Conservation (phyloP, 2,888 invertebrate species). For the Pandemis cinnamomeana region DNA sequence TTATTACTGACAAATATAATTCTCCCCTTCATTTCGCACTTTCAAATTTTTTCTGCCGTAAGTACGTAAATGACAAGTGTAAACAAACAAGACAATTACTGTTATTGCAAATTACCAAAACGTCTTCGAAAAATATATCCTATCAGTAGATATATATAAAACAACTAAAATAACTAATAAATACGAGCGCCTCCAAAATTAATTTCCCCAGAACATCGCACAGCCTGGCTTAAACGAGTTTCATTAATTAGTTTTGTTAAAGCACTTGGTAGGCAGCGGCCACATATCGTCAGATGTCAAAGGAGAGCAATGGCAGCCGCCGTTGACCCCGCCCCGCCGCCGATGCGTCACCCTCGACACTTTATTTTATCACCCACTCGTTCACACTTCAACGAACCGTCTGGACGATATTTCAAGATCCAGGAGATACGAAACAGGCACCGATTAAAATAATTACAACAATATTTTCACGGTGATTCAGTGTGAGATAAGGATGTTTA, state of each 20-base stretch:
- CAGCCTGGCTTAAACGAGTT: background rate
- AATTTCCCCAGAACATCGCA: background rate
- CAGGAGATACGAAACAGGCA: conserved; percentile 27
- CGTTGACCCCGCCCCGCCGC: conserved; percentile 53
- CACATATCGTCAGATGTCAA: conserved; percentile 36
- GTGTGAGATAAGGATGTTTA: conserved; percentile 33
- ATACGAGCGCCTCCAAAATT: background rate
- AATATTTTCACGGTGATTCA: conserved; percentile 27
- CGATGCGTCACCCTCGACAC: conserved; percentile 61
- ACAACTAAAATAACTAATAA: background rate
- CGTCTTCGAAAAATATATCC: background rate
- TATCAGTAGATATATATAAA: background rate
- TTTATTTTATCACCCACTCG: conserved; percentile 63
- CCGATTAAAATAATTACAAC: conserved; percentile 31
- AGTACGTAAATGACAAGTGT: no score
- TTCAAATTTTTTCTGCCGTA: no score
- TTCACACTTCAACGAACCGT: conserved; percentile 60
- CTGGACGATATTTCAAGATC: conserved; percentile 44
- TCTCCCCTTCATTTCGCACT: no score
- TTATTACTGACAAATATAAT: no score
- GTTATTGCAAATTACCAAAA: no score
- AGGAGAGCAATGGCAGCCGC: conserved; percentile 43
- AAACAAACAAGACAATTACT: background rate
- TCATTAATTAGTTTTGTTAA: conserved; percentile 44
- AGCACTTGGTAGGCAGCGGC: conserved; percentile 29